These are phyloP conservation scores for Epinotia nisella DNA, from an alignment of 2,888 invertebrate species.

Conservation along the genomic window DNA sequence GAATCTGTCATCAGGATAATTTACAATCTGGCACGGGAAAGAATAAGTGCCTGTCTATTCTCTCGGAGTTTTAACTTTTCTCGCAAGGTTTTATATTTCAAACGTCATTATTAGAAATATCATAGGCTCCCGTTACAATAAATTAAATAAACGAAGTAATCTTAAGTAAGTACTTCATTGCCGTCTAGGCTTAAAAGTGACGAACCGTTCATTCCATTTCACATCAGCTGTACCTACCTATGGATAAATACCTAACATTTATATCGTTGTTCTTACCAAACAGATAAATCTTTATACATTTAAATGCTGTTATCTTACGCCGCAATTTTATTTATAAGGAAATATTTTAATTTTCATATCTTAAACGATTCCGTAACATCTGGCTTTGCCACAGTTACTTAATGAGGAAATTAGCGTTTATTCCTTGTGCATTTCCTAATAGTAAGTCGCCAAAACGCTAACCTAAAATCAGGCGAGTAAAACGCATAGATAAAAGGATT, in stretches of 20 bases:
- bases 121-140: neutral
- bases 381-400: constrained; percentile 3
- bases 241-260: neutral
- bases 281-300: neutral
- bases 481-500: constrained; percentile 97
- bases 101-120: neutral
- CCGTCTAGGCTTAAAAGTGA: too few species aligned
- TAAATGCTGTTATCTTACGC: neutral
- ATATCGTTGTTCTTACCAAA: constrained; percentile 13
- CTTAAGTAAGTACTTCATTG: too few species aligned
- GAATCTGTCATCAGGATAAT: constrained; percentile 12
- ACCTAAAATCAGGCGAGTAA: constrained; percentile 93
- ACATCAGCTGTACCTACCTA: too few species aligned
- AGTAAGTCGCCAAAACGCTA: constrained; percentile 94
- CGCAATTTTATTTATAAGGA: neutral
- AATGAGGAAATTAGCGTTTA: constrained; percentile 56
- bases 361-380: neutral
- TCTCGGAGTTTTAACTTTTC: neutral
- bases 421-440: constrained; percentile 86
- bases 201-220: too few species aligned
- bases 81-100: neutral
- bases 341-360: neutral
- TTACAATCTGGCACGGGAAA: neutral
- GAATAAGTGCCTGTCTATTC: neutral
- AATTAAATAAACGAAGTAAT: neutral